Conservation (phyloP, 2,113 vertebrate species). For the Terrapene triunguis region DNA sequence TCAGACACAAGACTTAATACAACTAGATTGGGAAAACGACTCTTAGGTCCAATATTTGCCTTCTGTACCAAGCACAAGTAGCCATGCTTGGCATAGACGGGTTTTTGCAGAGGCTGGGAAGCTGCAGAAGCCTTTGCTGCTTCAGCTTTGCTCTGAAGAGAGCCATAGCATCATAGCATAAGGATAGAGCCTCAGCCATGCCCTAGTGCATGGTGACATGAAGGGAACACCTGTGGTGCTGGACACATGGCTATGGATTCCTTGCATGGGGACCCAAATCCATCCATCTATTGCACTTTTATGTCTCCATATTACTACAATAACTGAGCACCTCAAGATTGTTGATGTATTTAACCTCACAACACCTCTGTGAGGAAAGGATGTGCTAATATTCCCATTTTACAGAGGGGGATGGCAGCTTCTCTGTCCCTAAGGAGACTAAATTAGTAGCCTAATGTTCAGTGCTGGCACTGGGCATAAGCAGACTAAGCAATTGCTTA, state of each 20-base stretch:
- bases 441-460: not conserved
- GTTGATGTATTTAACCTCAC: not conserved
- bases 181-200: not conserved
- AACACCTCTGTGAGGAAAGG: not conserved
- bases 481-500: not conserved
- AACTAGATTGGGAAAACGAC: not conserved
- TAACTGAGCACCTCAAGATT: not conserved
- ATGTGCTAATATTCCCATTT: not conserved
- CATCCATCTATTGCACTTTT: not conserved
- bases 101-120: not conserved
- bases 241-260: not conserved
- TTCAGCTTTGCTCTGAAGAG: not conserved
- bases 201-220: not conserved
- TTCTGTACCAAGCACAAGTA: not conserved
- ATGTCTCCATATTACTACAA: not conserved
- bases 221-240: fast-evolving
- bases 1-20: not conserved
- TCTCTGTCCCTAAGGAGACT: not conserved
- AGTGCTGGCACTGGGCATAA: not conserved
- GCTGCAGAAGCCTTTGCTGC: not conserved
- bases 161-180: not conserved
- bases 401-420: not conserved
- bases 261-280: fast-evolving
- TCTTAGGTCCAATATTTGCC: not conserved
- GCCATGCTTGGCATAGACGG: not conserved